Percentiles rank a stretch among this genome's conserved stretches.
Evolutionary conservation across 2,797 vertebrate genomes (phyloP).

Genomic region (Acanthis flammea): DNA sequence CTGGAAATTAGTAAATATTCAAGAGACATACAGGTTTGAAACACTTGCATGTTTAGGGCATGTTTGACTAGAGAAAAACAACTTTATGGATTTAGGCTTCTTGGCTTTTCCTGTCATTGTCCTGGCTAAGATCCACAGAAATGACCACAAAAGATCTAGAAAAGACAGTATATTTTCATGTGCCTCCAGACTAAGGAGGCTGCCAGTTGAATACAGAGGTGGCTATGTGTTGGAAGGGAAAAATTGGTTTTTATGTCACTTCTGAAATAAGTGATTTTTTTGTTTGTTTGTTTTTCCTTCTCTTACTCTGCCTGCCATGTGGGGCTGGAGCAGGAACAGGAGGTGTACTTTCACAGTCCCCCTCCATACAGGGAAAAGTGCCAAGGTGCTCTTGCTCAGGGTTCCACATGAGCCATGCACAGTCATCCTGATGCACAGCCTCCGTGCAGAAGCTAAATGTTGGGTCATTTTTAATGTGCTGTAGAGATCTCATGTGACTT

Average conservation of each 20-base stretch:
- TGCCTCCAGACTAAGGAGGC: neutral
- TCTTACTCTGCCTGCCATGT: neutral
- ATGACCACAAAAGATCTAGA: neutral
- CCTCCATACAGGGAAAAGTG: neutral
- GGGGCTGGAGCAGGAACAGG: neutral
- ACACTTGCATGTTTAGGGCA: neutral
- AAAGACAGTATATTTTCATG: neutral
- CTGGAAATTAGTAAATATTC: neutral
- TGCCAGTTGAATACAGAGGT: conserved; percentile 23
- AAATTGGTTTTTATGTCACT: neutral
- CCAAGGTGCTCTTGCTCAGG: neutral
- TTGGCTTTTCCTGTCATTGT: neutral
- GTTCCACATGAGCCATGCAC: neutral
- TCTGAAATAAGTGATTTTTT: neutral
- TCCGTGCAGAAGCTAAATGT: neutral
- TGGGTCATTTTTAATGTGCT: neutral
- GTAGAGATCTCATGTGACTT: neutral
- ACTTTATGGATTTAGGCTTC: neutral
- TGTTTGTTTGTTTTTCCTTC: neutral
- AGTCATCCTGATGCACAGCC: neutral
- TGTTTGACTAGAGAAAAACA: neutral
- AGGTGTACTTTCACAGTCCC: neutral
- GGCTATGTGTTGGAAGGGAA: neutral
- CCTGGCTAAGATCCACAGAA: neutral
- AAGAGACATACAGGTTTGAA: neutral